Evolutionary conservation across 2,113 vertebrate genomes (phyloP), one percentile per base, ranked within the genome.

Genomic region (Coracopsis vasa): DNA sequence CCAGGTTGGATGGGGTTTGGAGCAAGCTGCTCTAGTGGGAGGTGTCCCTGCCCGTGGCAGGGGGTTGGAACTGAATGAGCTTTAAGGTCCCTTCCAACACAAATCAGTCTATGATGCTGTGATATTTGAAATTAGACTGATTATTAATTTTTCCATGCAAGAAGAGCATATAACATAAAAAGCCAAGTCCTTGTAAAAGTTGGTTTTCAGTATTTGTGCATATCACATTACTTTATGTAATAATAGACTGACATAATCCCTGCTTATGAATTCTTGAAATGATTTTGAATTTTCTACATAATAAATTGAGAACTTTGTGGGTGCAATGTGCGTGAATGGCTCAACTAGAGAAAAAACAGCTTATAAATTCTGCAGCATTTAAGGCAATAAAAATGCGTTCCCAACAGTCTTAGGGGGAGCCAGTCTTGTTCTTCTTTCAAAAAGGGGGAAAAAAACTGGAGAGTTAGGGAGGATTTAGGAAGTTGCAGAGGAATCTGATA

Each of bases 301-400:
- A 80, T 92, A 94, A 96, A 95, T 93, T 51, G 73, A 29, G 89
- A 91, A 35, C 65, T 84, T 74, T 67, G 33, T 77, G 1, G 0
- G n/a, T 8, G 27, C 61, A 61, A 20, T 88, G 29, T 48, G 67
- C 0, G 0, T 81, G 67, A 7, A 9, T 71, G 66, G 56, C 62
- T 90, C 79, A 71, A 10, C 69, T 80, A 56, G 70, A 56, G 75
- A 80, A 92, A 82, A 85, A 65, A 70, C 90, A 96, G 90, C 77
- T 96, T 97, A 75, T 96, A 95, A 96, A 97, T 96, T 88, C 66
- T 90, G 47, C 61, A 95, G 66, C 60, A 11, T 90, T 93, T 90
- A 47, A 85, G n/a, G 71, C 90, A 91, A 94, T 96, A 95, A 97
- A 96, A 94, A 71, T 3, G 35, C 69, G 53, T 67, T 96, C 80